Conservation (phyloP, 2,797 vertebrate genomes). For the Gila robusta region DNA sequence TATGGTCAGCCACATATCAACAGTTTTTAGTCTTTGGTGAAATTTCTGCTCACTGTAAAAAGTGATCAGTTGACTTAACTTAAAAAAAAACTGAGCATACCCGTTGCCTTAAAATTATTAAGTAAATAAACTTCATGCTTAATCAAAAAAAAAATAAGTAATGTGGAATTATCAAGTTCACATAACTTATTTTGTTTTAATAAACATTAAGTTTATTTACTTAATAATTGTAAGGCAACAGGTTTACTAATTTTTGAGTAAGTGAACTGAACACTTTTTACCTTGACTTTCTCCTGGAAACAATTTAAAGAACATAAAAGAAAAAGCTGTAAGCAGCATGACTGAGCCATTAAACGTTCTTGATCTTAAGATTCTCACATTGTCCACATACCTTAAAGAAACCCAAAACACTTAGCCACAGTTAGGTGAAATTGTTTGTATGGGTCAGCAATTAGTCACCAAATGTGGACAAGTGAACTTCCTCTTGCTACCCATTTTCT, state of each 20-base stretch:
- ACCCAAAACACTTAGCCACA: neutral
- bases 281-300: slow-evolving; percentile 75
- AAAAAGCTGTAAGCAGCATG: slow-evolving; percentile 75
- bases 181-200: too few species aligned
- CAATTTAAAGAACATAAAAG: slow-evolving; percentile 82
- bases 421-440: neutral
- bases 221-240: too few species aligned
- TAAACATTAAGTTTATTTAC: too few species aligned
- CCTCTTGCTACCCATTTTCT: slow-evolving; percentile 68
- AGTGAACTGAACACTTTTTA: too few species aligned
- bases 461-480: slow-evolving; percentile 11
- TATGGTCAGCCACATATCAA: slow-evolving; percentile 82
- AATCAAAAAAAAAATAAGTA: too few species aligned
- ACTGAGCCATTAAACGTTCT: slow-evolving; percentile 29
- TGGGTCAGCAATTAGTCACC: slow-evolving; percentile 17
- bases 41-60: slow-evolving; percentile 62
- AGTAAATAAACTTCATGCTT: too few species aligned
- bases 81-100: too few species aligned
- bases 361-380: slow-evolving; percentile 39
- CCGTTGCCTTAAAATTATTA: too few species aligned
- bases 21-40: slow-evolving; percentile 77
- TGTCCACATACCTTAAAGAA: neutral
- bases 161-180: too few species aligned
- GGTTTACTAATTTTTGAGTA: too few species aligned
- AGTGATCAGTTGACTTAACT: too few species aligned